These are phyloP conservation scores for Hypocryptadius cinnamomeus DNA, from an alignment of 2,113 vertebrate genomes.

Conservation along the genomic window DNA sequence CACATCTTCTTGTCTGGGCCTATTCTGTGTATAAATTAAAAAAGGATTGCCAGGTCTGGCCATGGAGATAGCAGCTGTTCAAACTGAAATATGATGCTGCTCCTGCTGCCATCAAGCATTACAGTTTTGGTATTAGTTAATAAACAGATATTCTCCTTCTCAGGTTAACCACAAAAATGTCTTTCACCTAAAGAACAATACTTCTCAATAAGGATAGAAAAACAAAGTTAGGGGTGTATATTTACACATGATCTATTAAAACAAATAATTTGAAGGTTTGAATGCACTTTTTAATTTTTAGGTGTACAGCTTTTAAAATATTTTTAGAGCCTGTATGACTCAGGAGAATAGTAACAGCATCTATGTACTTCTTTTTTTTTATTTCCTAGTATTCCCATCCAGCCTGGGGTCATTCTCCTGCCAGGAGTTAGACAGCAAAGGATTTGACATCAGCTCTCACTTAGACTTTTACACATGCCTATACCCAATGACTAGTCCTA, in stretches of 20 bases:
- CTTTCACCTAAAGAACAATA: not conserved
- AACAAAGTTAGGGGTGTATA: not conserved
- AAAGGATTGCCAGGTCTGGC: not conserved
- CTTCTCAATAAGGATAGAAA: not conserved
- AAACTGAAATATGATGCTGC: not conserved
- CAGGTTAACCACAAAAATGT: not conserved
- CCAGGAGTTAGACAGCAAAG: not conserved
- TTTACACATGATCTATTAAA: not conserved
- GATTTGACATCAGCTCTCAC: not conserved
- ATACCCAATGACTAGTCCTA: not conserved
- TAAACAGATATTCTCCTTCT: not conserved
- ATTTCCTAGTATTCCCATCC: not conserved
- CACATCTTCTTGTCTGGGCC: not conserved
- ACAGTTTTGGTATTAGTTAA: not conserved
- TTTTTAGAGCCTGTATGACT: not conserved
- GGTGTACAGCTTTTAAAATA: not conserved
- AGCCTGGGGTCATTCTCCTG: not conserved
- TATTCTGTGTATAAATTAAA: not conserved
- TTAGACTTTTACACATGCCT: not conserved
- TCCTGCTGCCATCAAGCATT: not conserved
- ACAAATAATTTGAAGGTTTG: not conserved
- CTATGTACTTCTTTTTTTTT: not conserved
- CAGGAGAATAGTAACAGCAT: not conserved
- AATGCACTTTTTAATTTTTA: not conserved
- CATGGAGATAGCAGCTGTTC: not conserved